A percentile compares a stretch with the other conserved stretches of the same genome.
phyloP scores from a whole-genome alignment of 2,797 vertebrate species.

The Muraenolepis orangiensis region DNA sequence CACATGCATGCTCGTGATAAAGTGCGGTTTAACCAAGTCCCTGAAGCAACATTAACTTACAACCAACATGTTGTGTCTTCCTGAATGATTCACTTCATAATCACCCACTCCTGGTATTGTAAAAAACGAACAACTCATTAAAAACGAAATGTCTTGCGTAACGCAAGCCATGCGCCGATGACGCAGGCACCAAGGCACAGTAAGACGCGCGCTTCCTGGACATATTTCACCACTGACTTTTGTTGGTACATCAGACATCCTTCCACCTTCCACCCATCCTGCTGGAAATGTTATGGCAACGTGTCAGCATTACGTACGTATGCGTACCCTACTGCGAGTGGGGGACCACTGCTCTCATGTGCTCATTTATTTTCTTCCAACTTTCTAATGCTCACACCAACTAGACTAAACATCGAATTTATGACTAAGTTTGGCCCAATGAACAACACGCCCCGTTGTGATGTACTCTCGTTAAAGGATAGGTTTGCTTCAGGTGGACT shows the following conservation, averaged over 20 bases:
- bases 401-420: neutral
- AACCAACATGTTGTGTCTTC: neutral
- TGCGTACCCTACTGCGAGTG: neutral
- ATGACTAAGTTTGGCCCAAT: neutral
- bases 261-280: neutral
- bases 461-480: neutral
- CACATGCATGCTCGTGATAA: neutral
- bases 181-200: conserved; percentile 61
- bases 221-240: conserved; percentile 17
- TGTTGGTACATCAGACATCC: neutral
- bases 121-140: neutral
- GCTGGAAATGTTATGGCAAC: neutral
- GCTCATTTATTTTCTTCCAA: neutral
- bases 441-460: neutral
- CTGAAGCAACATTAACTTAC: neutral
- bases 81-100: neutral
- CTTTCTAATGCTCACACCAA: neutral
- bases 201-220: conserved; percentile 36
- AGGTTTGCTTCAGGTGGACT: neutral
- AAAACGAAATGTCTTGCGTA: neutral
- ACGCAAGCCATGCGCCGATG: conserved; percentile 33
- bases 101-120: neutral
- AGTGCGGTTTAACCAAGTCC: neutral
- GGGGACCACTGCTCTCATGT: neutral
- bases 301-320: neutral